phyloP scores from a whole-genome alignment of 2,797 vertebrate genomes.

The Esox masquinongy region DNA sequence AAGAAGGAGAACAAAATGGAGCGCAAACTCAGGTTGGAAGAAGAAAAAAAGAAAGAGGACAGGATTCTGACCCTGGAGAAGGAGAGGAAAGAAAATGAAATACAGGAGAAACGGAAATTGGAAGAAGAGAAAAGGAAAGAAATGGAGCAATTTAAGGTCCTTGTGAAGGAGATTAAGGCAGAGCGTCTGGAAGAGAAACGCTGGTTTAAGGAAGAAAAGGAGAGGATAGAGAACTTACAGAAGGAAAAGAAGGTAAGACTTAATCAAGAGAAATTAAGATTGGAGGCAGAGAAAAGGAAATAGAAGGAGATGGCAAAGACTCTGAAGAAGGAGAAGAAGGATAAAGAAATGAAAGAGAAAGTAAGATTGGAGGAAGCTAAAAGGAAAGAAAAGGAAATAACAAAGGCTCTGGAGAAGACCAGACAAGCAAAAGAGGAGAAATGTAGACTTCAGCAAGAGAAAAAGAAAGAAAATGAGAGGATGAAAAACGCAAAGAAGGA shows the following conservation, averaged over 20 bases:
- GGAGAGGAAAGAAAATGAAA: not conserved
- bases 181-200: not conserved
- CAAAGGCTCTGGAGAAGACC: not conserved
- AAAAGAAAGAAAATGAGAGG: not conserved
- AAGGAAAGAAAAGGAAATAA: not conserved
- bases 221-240: not conserved
- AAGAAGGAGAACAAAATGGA: not conserved
- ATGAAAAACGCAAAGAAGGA: not conserved
- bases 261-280: not conserved
- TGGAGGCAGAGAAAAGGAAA: not conserved
- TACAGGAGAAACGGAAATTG: not conserved
- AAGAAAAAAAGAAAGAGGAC: slow-evolving; percentile 1
- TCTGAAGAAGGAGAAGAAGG: too few relatives aligned
- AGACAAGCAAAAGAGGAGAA: not conserved
- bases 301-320: not conserved
- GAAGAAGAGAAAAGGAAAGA: not conserved
- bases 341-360: not conserved
- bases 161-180: not conserved
- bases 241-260: not conserved
- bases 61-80: not conserved
- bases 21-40: not conserved
- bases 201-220: not conserved
- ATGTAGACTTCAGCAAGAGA: not conserved
- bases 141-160: not conserved
- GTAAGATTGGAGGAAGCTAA: not conserved